Conservation (phyloP, 2,888 invertebrate genomes). For the Eristalis intricaria region DNA sequence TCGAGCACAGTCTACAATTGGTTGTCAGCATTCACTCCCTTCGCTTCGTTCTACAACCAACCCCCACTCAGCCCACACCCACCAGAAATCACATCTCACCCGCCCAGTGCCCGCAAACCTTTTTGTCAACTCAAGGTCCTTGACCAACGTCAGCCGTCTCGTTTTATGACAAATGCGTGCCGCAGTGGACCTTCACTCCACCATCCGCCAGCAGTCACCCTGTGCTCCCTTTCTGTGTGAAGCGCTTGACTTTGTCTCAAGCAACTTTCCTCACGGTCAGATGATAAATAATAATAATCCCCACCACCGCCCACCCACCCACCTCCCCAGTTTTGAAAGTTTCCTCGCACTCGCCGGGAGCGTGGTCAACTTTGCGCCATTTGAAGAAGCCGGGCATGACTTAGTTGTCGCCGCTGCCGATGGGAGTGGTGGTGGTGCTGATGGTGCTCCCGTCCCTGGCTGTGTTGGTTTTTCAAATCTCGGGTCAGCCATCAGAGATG, state of each 20-base stretch:
- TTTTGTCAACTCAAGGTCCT: background rate
- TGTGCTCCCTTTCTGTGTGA: too few species aligned
- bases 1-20: too few species aligned
- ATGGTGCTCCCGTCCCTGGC: background rate
- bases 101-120: background rate
- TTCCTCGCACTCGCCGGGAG: background rate
- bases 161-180: constrained; percentile 1
- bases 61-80: background rate
- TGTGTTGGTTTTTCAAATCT: background rate
- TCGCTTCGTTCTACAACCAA: background rate
- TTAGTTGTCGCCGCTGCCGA: constrained; percentile 9
- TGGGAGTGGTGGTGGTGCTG: constrained; percentile 9
- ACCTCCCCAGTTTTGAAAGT: background rate
- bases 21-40: background rate
- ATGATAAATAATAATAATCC: constrained; percentile 33
- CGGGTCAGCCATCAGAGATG: constrained; percentile 25
- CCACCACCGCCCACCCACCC: background rate
- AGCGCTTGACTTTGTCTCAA: background rate
- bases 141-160: background rate
- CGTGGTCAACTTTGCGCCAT: constrained; percentile 12
- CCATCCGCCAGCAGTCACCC: too few species aligned
- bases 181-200: background rate
- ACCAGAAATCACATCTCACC: background rate
- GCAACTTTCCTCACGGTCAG: constrained; percentile 32
- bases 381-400: background rate